phyloP scores from a whole-genome alignment of 2,113 vertebrate genomes.

The Tragelaphus strepsiceros region DNA sequence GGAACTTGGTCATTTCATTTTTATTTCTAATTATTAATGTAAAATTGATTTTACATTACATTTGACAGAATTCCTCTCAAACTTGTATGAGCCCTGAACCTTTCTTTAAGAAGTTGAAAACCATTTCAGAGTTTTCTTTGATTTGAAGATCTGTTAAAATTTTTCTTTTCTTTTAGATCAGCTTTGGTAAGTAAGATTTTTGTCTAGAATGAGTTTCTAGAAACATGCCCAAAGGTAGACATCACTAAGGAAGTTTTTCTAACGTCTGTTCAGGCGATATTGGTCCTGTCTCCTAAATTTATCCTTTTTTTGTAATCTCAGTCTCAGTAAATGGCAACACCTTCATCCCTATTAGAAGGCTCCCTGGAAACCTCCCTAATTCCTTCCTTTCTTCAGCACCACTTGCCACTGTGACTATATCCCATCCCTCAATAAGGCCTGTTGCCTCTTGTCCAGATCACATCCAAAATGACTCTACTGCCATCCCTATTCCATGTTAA shows the following conservation, averaged over 20 bases:
- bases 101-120: neutral
- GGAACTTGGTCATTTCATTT: neutral
- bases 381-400: neutral
- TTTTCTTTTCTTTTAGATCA: neutral
- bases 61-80: neutral
- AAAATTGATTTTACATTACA: neutral
- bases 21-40: neutral
- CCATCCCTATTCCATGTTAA: neutral
- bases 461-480: neutral
- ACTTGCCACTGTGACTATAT: neutral
- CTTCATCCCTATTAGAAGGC: neutral
- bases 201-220: neutral
- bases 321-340: neutral
- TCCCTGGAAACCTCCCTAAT: neutral
- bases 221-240: neutral
- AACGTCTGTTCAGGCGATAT: neutral
- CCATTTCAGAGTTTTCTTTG: neutral
- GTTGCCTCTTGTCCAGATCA: neutral
- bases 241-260: neutral
- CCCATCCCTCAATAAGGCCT: neutral
- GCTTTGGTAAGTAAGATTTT: neutral
- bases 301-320: neutral
- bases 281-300: neutral
- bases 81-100: neutral
- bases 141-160: neutral